Base-by-base conservation (phyloP, 2,888 invertebrate genomes). In the Trilocha varians region DNA sequence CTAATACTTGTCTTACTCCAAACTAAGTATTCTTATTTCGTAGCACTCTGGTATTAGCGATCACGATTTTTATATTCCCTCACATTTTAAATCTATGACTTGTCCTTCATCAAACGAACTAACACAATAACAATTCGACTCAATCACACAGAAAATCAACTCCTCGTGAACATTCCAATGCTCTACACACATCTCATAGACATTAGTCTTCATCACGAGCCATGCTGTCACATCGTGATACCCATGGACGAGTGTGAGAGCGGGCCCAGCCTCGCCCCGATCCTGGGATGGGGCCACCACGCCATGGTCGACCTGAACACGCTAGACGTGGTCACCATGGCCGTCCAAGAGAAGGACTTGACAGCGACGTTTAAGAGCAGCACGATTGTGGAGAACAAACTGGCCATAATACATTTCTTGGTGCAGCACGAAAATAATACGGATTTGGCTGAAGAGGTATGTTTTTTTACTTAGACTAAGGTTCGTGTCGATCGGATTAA, bases 101-200 rank as follows among this genome's bases (percentile, higher is more conserved):
- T n/a, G n/a, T n/a, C n/a, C n/a, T n/a, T n/a, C n/a, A n/a, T n/a
- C n/a, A n/a, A n/a, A n/a, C n/a, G n/a, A n/a, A n/a, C n/a, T n/a
- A n/a, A n/a, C n/a, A n/a, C n/a, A n/a, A n/a, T n/a, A n/a, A n/a
- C n/a, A n/a, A n/a, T 4, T 25, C 11, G 25, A 25, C 11, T 25
- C 8, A 9, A 15, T 33, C 42, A 57, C 48, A 44, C 79, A 92
- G 93, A 92, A 49, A 92, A 93, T 65, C 92, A 94, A 57, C 88
- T 97, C 65, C 73, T 95, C 32, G 94, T 96, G 1, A 91, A 93
- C 60, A 91, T 94, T 16, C 94, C 95, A 11, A 94, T 92, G 62
- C 86, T 94, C 18, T 96, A 95, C 77, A 91, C 93, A 0, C 96
- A 97, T 64, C 78, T 96, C 16, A 80, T 97, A 41, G 96, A 97